Base-by-base conservation (phyloP, 2,888 invertebrate species). In the Vandiemenella viatica region DNA sequence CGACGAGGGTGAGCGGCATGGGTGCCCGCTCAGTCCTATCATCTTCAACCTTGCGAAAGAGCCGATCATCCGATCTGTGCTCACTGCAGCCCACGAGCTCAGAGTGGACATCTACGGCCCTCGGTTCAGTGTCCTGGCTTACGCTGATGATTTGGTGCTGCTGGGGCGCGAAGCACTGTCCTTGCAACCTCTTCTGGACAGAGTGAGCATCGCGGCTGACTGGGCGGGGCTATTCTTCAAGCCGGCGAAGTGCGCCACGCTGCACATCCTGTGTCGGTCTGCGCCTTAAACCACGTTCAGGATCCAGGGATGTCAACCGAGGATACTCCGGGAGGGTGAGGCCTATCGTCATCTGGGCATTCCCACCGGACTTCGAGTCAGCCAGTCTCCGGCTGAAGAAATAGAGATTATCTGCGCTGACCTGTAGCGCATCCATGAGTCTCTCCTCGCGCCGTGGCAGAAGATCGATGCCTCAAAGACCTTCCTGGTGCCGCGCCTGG, bases 41-140 rank as follows among this genome's bases (percentile, higher is more conserved):
- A 21, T 63, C 0, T 64, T 66, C 51, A 62, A 64, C 51, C 50
- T 67, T 3, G 55, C 57, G 3, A 46, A 60, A 6, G 61, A 63
- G 43, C 58, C 58, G 1, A 32, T 62, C 7, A 17, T 41, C 17
- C 1, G 26, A 16, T 18, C 23, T 2, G 5, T 41, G 10, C 13
- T 22, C 2, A 3, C 17, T 1, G 10, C 10, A 16, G 38, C 8
- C 2, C 20, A 21, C 4, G 20, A 19, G 3, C n/a, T 13, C 4
- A 45, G 46, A 2, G 21, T 19, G 13, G 51, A 7, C 42, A 22
- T 48, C 8, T 52, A 20, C 50, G 51, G 32, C 46, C 42, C 7
- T 10, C 44, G 6, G 3, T 45, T 44, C 10, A 18, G 10, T 3
- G 21, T 48, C 0, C 49, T 53, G n/a, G 54, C 55, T 0, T 59